Base-by-base conservation (phyloP, 1,140 invertebrate genomes). In the Reticulitermes speratus region DNA sequence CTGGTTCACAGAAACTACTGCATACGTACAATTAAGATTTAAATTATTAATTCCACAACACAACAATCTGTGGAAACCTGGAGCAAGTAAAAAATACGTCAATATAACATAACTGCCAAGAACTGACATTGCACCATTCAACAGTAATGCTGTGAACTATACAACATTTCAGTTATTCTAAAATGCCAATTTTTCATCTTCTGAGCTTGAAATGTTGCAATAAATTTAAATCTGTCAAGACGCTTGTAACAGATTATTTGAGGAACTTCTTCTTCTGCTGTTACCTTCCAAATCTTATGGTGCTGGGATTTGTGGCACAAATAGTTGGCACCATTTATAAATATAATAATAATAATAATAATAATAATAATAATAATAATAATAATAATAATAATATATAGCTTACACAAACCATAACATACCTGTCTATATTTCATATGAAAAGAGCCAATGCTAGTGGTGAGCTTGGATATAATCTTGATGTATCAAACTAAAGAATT, bases 21-120 rank as follows among this genome's bases (percentile, higher is more conserved):
- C 65, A 75, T 75, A 75, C 30, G n/a, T 75, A 75, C 65, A 65
- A 65, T 30, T 30, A 75, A 75, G 65, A 75, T 75, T 75, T 75
- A 75, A 75, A 75, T 75, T 30, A 75, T 75, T 25, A 75, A 75
- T 16, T n/a, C 21, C 59, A 23, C 59, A 65, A 65, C 9, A 65
- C 59, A 65, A 23, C n/a, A 75, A 11, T 75, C 11, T 75, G 25
- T 7, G 65, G 65, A 14, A n/a, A 16, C 14, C 9, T 75, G 65
- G 25, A 75, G n/a, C 65, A 75, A 30, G 65, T 75, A 25, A 30
- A 30, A 75, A 75, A 75, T 25, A 75, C 30, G 65, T 75, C 55
- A 30, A 30, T 75, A 30, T 75, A 75, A 75, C 14, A 75, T 8
- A 75, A n/a, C 65, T 75, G 65, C 65, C 59, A 14, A 6, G n/a